phyloP scores from a whole-genome alignment of 2,888 invertebrate genomes.

The Norana najaformis region DNA sequence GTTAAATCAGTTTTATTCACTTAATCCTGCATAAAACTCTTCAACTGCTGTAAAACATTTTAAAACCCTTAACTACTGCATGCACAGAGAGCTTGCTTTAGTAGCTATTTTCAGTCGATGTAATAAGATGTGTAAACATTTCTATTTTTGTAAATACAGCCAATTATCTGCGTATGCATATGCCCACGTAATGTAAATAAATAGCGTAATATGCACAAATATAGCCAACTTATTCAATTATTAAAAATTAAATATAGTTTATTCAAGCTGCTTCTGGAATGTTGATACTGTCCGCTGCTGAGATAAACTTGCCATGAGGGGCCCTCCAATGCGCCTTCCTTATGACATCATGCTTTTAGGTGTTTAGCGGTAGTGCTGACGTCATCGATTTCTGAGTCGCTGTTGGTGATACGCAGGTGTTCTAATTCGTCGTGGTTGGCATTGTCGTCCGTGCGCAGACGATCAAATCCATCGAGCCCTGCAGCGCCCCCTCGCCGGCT shows the following conservation, averaged over 20 bases:
- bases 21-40: too few species aligned
- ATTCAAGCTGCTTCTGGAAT: slow-evolving; percentile 7
- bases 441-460: slow-evolving; percentile 21
- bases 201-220: background rate
- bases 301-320: background rate
- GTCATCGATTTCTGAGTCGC: slow-evolving; percentile 24
- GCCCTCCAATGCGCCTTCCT: background rate
- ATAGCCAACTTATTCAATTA: background rate
- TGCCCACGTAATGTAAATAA: background rate
- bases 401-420: slow-evolving; percentile 19
- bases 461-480: slow-evolving; percentile 2
- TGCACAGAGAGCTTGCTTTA: background rate
- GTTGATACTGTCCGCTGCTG: background rate
- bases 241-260: background rate
- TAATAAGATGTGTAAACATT: background rate
- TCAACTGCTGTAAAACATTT: too few species aligned
- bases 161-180: background rate
- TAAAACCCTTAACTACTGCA: too few species aligned
- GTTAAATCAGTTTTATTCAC: too few species aligned
- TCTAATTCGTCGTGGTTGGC: slow-evolving; percentile 24
- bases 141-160: background rate
- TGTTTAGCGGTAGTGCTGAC: slow-evolving; percentile 17
- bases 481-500: background rate
- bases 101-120: background rate
- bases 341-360: slow-evolving; percentile 3